Conservation (phyloP, 2,113 vertebrate species). For the Daboia siamensis region DNA sequence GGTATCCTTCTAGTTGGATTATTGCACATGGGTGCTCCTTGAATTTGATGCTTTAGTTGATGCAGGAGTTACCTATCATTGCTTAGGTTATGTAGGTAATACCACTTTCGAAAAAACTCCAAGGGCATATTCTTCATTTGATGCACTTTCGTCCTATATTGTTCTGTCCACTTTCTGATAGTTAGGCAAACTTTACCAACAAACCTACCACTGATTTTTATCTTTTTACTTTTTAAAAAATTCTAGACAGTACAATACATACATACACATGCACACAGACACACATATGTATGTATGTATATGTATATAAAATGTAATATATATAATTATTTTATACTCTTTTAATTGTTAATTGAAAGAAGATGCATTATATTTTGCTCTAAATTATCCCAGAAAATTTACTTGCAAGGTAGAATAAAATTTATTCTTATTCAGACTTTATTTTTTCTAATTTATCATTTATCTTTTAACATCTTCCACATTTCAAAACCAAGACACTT, state of each 20-base stretch:
- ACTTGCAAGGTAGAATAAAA: neutral
- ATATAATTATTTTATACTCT: neutral
- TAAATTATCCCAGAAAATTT: neutral
- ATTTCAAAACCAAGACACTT: no score
- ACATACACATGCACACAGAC: rapidly evolving
- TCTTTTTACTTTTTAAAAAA: no score
- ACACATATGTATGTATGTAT: no score
- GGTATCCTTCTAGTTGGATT: neutral
- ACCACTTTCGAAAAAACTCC: neutral
- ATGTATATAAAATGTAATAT: no score
- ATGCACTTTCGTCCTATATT: neutral
- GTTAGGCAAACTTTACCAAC: no score
- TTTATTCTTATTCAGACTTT: no score
- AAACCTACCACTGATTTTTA: no score
- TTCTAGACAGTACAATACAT: no score
- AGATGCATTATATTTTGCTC: no score
- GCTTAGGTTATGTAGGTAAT: neutral
- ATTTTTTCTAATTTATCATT: no score
- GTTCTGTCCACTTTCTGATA: neutral
- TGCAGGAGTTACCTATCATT: neutral
- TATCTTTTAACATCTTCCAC: no score
- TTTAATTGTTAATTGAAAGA: neutral
- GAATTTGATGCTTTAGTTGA: neutral
- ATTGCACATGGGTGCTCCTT: neutral
- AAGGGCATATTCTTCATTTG: neutral